Base-by-base conservation (phyloP, 2,888 invertebrate genomes). In the Seladonia tumulorum region DNA sequence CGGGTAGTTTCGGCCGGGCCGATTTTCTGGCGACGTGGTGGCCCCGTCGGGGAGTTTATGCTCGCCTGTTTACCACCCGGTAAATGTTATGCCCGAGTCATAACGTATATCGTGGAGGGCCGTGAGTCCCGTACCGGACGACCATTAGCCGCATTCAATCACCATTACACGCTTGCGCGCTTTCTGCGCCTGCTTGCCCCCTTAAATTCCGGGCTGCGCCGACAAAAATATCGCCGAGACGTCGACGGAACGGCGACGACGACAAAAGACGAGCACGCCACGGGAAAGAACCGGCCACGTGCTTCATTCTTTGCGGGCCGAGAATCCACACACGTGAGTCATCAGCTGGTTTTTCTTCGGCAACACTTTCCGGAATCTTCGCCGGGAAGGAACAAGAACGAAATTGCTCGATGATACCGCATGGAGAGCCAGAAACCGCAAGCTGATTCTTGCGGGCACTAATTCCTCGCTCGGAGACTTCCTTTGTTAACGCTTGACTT, bases 91-190 rank as follows among this genome's bases (percentile, higher is more conserved):
- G 87, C 88, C 72, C 82, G 70, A 86, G 87, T 88, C 90, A 90
- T 90, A 91, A 90, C 89, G 91, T 91, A 90, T 86, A 91, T 90
- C 91, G 89, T 57, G 88, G 82, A 85, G 87, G 87, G 87, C 22
- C 84, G 47, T 74, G 87, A 87, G 87, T 89, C 88, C 84, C 90
- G 88, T 89, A 90, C 87, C 81, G 87, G 88, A 91, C 86, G 89
- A 89, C 90, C 88, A 92, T 92, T 92, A 92, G 91, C 91, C 87
- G 90, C 91, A 91, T 92, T 92, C 92, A 90, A 92, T 92, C 92
- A 92, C 91, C 92, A 92, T 92, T 91, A 91, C 85, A 88, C 91
- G 90, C 88, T 90, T 82, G 85, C 87, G 87, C 86, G 86, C 90
- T 92, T 90, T 92, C 90, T 89, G 90, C 89, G 87, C 88, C 88